These are phyloP conservation scores for Medauroidea extradentata DNA, from an alignment of 1,140 invertebrate genomes.

Conservation along the genomic window DNA sequence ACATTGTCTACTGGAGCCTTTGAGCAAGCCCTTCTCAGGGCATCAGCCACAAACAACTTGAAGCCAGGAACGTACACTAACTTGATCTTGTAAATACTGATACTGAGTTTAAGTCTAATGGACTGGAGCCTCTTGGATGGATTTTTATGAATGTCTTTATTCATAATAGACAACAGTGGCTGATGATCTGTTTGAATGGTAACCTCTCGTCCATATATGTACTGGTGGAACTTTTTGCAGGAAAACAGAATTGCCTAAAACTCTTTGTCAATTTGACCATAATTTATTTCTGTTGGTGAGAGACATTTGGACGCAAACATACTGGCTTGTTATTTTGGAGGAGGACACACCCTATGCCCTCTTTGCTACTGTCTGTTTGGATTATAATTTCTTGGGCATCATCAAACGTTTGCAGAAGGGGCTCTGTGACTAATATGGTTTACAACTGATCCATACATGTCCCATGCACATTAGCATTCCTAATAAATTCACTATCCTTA, in stretches of 20 bases:
- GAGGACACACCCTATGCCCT: no score
- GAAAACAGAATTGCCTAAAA: conserved; percentile 25
- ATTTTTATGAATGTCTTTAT: conserved; percentile 35
- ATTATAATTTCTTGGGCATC: conserved; percentile 32
- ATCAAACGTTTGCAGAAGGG: conserved; percentile 4
- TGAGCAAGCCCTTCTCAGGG: neutral
- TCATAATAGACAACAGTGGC: conserved; percentile 31
- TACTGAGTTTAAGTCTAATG: conserved; percentile 34
- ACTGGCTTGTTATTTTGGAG: no score
- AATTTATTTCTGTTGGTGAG: conserved; percentile 24
- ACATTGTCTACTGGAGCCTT: neutral
- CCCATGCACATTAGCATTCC: neutral
- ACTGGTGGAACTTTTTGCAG: conserved; percentile 24
- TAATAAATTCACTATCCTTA: neutral
- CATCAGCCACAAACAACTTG: neutral
- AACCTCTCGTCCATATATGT: conserved; percentile 21
- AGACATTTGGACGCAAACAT: conserved; percentile 23
- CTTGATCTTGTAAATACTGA: neutral
- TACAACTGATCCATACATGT: neutral
- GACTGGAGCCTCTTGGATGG: conserved; percentile 38
- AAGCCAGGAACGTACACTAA: neutral
- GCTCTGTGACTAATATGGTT: no score
- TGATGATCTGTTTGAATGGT: conserved; percentile 26
- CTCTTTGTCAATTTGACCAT: conserved; percentile 27
- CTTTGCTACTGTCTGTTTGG: no score